phyloP scores from a whole-genome alignment of 2,113 vertebrate species.

The Erythrolamprus reginae region DNA sequence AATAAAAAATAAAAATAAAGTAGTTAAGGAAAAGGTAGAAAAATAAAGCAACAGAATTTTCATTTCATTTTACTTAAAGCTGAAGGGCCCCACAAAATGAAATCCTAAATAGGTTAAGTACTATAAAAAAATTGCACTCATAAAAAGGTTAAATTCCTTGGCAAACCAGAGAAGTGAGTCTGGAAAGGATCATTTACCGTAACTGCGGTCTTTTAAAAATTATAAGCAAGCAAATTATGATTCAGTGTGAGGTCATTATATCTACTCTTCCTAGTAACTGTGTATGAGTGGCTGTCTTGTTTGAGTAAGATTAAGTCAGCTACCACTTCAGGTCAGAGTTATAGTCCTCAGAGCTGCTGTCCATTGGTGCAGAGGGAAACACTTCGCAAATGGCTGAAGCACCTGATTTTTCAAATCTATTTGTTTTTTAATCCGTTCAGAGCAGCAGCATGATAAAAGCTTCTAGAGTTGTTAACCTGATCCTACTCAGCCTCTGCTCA shows the following conservation, averaged over 20 bases:
- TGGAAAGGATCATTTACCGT: neutral
- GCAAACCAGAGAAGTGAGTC: neutral
- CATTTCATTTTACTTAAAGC: neutral
- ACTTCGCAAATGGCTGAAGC: neutral
- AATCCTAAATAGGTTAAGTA: neutral
- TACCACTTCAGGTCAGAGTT: neutral
- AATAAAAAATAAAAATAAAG: neutral
- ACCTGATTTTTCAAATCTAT: neutral
- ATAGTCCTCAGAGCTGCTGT: neutral
- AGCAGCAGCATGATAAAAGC: too few species aligned
- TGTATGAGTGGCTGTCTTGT: neutral
- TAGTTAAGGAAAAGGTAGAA: neutral
- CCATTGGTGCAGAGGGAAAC: neutral
- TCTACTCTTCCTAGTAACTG: neutral
- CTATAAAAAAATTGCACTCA: neutral
- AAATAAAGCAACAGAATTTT: neutral
- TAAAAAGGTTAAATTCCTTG: neutral
- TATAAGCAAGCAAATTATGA: neutral
- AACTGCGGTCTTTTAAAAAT: neutral
- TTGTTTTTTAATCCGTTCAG: constrained; percentile 16
- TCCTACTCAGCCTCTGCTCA: too few species aligned
- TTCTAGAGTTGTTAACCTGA: too few species aligned
- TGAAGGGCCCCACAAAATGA: neutral
- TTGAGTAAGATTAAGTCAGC: neutral
- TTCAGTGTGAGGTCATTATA: neutral